phyloP scores from a whole-genome alignment of 2,797 vertebrate species.

The Kryptopterus vitreolus region DNA sequence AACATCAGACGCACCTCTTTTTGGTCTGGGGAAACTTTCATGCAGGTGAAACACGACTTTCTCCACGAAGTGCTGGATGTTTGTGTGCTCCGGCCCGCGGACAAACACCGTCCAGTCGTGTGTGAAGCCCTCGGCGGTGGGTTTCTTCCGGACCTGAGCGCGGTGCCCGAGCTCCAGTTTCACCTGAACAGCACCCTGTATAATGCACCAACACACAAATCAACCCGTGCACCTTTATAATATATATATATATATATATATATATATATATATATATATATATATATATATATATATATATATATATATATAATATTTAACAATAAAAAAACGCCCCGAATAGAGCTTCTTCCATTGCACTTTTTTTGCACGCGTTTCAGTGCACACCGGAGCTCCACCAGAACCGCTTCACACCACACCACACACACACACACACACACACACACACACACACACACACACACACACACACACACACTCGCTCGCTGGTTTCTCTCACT shows the following conservation, averaged over 20 bases:
- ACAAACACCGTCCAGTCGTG: conserved; percentile 99
- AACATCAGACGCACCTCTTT: conserved; percentile 82
- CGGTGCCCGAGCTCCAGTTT: conserved; percentile 97
- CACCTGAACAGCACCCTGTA: conserved; percentile 96
- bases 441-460: too few relatives aligned
- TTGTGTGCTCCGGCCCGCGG: conserved; percentile 93
- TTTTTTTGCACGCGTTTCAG: background rate
- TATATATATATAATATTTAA: too few relatives aligned
- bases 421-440: too few relatives aligned
- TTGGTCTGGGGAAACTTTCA: conserved; percentile 96
- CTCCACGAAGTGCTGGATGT: conserved; percentile 99
- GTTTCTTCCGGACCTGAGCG: conserved; percentile 95
- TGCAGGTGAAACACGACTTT: conserved; percentile 99
- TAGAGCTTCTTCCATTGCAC: background rate
- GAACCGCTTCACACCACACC: background rate
- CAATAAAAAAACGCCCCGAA: background rate
- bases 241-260: too few relatives aligned
- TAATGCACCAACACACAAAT: conserved; percentile 44
- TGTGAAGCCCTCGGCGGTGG: conserved; percentile 96
- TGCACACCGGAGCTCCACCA: conserved; percentile 12
- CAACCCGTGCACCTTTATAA: too few relatives aligned
- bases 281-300: too few relatives aligned
- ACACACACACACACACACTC: too few relatives aligned
- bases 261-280: too few relatives aligned
- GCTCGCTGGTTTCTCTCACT: too few relatives aligned